These are phyloP conservation scores for Micromussa lordhowensis DNA, from an alignment of 92 coral and sea anemone species.

Conservation along the genomic window DNA sequence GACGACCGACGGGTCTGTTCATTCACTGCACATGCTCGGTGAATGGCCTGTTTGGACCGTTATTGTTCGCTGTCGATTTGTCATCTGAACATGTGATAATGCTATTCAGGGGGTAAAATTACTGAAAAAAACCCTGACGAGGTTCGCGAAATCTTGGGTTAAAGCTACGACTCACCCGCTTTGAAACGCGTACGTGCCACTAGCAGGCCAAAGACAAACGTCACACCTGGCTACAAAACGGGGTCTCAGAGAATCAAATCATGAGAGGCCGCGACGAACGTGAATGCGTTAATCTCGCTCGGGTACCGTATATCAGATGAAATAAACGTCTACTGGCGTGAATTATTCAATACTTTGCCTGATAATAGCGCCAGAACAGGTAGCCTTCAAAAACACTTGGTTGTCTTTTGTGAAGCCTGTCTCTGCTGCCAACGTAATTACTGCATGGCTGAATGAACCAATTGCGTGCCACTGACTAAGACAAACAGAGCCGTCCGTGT, in stretches of 20 bases:
- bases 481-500: conserved; percentile 68
- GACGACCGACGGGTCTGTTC: conserved; percentile 39
- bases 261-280: neutral
- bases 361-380: conserved; percentile 64
- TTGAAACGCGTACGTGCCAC: neutral
- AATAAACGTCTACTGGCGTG: conserved; percentile 46
- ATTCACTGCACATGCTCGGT: conserved; percentile 83
- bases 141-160: conserved; percentile 3
- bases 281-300: conserved; percentile 14
- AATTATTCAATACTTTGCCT: conserved; percentile 66
- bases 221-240: neutral
- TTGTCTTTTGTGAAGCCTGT: conserved; percentile 69
- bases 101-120: conserved; percentile 42
- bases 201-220: conserved; percentile 9
- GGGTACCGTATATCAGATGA: conserved; percentile 23
- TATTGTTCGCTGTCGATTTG: conserved; percentile 59
- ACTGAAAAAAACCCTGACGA: conserved; percentile 29
- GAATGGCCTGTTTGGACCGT: conserved; percentile 45
- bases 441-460: conserved; percentile 75
- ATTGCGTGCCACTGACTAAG: conserved; percentile 56
- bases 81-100: conserved; percentile 46
- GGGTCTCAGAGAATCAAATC: neutral
- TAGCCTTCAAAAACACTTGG: conserved; percentile 59
- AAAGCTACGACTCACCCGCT: neutral
- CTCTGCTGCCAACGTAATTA: conserved; percentile 74